These are phyloP conservation scores for Agonopterix heracliana DNA, from an alignment of 2,888 invertebrate genomes.

Conservation along the genomic window DNA sequence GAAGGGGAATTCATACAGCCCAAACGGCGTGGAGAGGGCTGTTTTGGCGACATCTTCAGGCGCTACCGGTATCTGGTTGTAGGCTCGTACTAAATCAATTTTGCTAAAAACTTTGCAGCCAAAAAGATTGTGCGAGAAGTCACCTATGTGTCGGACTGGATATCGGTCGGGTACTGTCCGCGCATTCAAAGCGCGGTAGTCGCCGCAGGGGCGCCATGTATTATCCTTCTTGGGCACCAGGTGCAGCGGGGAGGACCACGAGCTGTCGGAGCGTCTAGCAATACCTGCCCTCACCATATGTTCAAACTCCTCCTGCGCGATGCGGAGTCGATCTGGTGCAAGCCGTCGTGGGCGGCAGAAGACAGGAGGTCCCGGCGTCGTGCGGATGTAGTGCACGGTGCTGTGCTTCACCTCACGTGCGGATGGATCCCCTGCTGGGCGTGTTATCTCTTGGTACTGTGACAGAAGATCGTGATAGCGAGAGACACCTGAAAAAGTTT, in stretches of 20 bases:
- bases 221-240: constrained; percentile 23
- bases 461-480: neutral
- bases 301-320: constrained; percentile 20
- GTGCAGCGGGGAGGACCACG: constrained; percentile 29
- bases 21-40: constrained; percentile 27
- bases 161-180: constrained; percentile 13
- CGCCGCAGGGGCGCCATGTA: constrained; percentile 29
- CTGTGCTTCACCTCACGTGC: constrained; percentile 6
- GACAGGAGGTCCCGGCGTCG: no score
- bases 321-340: constrained; percentile 15
- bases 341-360: constrained; percentile 19
- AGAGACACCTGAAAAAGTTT: constrained; percentile 6
- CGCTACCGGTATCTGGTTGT: constrained; percentile 34
- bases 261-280: constrained; percentile 17
- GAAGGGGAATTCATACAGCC: constrained; percentile 25
- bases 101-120: constrained; percentile 6
- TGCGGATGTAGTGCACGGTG: no score
- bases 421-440: neutral
- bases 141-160: constrained; percentile 9
- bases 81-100: constrained; percentile 22
- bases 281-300: constrained; percentile 16
- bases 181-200: constrained; percentile 19
- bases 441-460: neutral
- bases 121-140: constrained; percentile 8
- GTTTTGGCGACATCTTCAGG: constrained; percentile 30